Evolutionary conservation across 2,888 invertebrate genomes (phyloP).

Genomic region (Cephus pulcher): DNA sequence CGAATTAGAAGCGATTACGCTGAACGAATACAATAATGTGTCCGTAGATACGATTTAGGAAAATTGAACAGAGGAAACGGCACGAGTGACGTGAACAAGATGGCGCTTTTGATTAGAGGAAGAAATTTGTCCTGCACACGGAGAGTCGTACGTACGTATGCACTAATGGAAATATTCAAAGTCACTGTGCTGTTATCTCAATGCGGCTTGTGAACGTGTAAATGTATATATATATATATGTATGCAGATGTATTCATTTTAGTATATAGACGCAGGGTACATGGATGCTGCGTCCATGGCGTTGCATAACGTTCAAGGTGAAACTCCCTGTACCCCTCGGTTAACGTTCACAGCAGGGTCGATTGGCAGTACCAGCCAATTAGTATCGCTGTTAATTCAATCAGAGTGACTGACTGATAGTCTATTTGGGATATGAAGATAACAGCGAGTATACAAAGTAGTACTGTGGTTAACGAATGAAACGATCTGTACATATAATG

Average conservation of each 20-base stretch:
- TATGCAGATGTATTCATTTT: not conserved
- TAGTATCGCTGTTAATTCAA: constrained; percentile 39
- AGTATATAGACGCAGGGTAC: not conserved
- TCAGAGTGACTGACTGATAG: not conserved
- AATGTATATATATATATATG: not conserved
- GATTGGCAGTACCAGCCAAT: constrained; percentile 13
- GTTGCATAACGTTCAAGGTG: constrained; percentile 57
- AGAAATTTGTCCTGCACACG: not conserved
- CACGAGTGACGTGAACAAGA: not conserved
- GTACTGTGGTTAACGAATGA: not conserved
- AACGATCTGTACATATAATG: not conserved
- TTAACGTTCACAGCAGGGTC: not conserved
- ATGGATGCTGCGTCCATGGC: not conserved
- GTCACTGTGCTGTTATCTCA: not conserved
- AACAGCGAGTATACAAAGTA: not conserved
- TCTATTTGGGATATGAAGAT: not conserved
- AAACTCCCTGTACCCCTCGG: constrained; percentile 39
- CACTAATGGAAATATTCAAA: not conserved
- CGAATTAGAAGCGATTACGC: not conserved
- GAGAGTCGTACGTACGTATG: not conserved
- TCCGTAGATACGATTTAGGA: not conserved
- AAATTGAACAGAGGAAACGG: not conserved
- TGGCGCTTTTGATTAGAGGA: not conserved
- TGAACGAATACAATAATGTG: not conserved
- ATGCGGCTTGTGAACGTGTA: not conserved